Conservation (phyloP, 2,888 invertebrate species). For the Meiosimyza platycephala region DNA sequence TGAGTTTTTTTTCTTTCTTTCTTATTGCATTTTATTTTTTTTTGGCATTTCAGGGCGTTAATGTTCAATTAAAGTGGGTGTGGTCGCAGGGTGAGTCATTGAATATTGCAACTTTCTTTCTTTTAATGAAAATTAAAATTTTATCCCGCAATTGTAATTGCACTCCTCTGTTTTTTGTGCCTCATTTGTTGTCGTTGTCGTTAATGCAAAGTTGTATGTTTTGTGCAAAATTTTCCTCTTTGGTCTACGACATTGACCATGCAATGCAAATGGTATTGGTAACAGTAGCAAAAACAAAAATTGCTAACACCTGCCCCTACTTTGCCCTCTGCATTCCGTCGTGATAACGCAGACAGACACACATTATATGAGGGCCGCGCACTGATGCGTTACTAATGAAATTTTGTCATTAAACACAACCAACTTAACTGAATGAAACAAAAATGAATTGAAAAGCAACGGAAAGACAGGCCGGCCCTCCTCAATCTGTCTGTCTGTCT, state of each 20-base stretch:
- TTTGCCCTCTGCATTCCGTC: neutral
- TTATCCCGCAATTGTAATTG: too few species aligned
- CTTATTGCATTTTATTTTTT: too few species aligned
- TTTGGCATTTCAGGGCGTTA: too few species aligned
- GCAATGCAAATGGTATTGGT: neutral
- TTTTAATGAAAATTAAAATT: too few species aligned
- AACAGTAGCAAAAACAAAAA: neutral
- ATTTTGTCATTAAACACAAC: constrained; percentile 32
- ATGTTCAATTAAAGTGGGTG: too few species aligned
- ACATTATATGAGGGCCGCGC: constrained; percentile 19
- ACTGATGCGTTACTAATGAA: constrained; percentile 34
- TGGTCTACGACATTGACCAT: constrained; percentile 10
- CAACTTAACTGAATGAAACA: constrained; percentile 15
- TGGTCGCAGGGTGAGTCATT: too few species aligned
- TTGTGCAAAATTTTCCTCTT: too few species aligned
- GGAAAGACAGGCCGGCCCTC: neutral
- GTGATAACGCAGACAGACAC: neutral
- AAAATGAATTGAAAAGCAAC: constrained; percentile 9
- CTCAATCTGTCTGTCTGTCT: neutral
- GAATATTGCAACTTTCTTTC: too few species aligned
- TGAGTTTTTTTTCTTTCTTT: too few species aligned
- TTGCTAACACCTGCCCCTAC: neutral
- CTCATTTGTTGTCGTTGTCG: too few species aligned
- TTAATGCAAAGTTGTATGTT: too few species aligned
- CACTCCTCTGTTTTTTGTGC: too few species aligned